Conservation (phyloP, 2,888 invertebrate species). For the Synergus umbraculus region DNA sequence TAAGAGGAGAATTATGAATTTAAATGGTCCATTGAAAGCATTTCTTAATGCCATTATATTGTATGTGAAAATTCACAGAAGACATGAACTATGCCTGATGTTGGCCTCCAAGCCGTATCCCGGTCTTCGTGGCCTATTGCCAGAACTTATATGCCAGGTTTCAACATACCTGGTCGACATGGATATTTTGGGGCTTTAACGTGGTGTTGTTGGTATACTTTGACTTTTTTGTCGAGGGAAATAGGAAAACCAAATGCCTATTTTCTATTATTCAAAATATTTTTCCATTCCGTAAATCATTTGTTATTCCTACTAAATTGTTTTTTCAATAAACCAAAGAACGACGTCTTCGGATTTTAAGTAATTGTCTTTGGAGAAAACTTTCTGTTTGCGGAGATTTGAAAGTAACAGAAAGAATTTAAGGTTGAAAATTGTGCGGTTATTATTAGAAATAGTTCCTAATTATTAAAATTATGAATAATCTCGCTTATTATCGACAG, state of each 20-base stretch:
- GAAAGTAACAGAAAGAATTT: background rate
- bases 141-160: slow-evolving; percentile 76
- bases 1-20: background rate
- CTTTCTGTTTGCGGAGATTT: background rate
- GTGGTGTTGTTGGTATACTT: slow-evolving; percentile 58
- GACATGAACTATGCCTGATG: slow-evolving; percentile 54
- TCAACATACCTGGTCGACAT: slow-evolving; percentile 75
- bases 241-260: slow-evolving; percentile 42
- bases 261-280: slow-evolving; percentile 5
- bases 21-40: slow-evolving; percentile 29
- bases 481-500: background rate
- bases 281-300: background rate
- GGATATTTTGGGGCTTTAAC: slow-evolving; percentile 76
- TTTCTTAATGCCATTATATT: slow-evolving; percentile 29
- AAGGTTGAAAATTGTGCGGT: background rate
- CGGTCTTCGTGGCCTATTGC: slow-evolving; percentile 67
- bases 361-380: too few relatives aligned
- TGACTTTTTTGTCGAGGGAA: slow-evolving; percentile 17
- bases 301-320: too few relatives aligned
- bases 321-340: too few relatives aligned
- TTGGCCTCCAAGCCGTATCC: slow-evolving; percentile 61
- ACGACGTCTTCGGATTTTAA: too few relatives aligned
- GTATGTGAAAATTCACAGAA: slow-evolving; percentile 31
- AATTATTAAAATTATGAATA: background rate
- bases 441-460: too few relatives aligned